Percentiles rank a stretch among this genome's conserved stretches.
phyloP scores from a whole-genome alignment of 2,797 vertebrate genomes.

The Clarias pachynema region DNA sequence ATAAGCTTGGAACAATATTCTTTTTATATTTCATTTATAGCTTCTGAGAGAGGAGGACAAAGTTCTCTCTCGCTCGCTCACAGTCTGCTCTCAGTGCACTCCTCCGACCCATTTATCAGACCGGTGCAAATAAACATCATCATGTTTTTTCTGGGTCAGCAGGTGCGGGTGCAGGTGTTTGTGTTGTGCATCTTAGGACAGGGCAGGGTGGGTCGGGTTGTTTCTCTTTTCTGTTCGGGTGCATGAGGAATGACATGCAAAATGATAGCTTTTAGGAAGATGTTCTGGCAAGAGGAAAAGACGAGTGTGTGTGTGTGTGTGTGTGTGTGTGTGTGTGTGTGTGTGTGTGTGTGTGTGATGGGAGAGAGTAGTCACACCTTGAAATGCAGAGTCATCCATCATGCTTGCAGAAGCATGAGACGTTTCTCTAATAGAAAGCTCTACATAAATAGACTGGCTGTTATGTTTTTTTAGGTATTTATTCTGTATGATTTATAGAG shows the following conservation, averaged over 20 bases:
- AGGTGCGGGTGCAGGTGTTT: too few relatives aligned
- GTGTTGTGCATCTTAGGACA: too few relatives aligned
- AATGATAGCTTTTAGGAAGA: conserved; percentile 12
- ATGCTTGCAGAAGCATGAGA: conserved; percentile 25
- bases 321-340: neutral
- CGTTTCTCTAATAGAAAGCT: conserved; percentile 35
- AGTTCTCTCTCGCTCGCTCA: too few relatives aligned
- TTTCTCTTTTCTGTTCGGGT: too few relatives aligned
- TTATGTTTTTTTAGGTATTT: neutral
- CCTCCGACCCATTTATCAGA: too few relatives aligned
- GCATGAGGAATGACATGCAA: conserved; percentile 12
- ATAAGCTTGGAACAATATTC: too few relatives aligned
- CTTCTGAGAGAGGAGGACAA: too few relatives aligned
- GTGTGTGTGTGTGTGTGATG: neutral
- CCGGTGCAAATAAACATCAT: too few relatives aligned
- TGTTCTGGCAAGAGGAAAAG: neutral
- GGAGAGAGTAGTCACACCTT: conserved; percentile 9
- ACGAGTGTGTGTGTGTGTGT: neutral
- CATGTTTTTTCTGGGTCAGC: too few relatives aligned
- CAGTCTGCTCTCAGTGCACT: too few relatives aligned
- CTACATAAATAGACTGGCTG: conserved; percentile 16
- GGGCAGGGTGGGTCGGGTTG: too few relatives aligned
- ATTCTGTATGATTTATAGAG: neutral
- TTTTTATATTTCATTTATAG: too few relatives aligned
- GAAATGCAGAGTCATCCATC: conserved; percentile 33